Evolutionary conservation across 2,797 vertebrate genomes (phyloP).

Genomic region (Scomberomorus guttatus): DNA sequence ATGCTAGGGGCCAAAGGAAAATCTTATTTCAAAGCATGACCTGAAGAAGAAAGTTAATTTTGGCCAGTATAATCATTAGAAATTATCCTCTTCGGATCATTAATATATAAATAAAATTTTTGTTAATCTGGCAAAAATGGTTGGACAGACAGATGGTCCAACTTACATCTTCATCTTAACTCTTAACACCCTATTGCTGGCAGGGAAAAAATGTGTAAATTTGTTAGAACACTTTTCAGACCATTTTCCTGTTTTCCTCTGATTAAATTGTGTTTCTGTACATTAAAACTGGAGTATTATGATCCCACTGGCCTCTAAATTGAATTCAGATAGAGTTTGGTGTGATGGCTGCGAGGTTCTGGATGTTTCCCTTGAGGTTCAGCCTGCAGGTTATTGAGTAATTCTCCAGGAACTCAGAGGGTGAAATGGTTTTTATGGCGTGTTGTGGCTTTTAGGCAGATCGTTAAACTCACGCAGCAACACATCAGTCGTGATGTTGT

Average conservation of each 20-base stretch:
- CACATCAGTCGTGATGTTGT: slow-evolving; percentile 26
- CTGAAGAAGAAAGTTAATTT: background rate
- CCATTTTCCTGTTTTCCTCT: slow-evolving; percentile 11
- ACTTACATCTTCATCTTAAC: background rate
- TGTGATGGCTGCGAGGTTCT: background rate
- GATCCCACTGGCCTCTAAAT: background rate
- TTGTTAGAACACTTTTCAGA: background rate
- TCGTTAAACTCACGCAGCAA: slow-evolving; percentile 31
- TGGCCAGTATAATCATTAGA: too few relatives aligned
- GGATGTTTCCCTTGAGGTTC: background rate
- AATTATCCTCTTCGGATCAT: background rate
- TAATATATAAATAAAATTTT: background rate
- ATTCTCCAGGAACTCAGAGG: slow-evolving; percentile 27
- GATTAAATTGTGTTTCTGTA: slow-evolving; percentile 20
- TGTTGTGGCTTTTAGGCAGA: slow-evolving; percentile 44
- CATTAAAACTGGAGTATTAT: background rate
- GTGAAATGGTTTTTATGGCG: slow-evolving; percentile 11
- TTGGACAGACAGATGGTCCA: background rate
- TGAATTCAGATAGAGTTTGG: background rate
- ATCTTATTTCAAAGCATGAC: background rate
- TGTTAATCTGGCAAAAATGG: too few relatives aligned
- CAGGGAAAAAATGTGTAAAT: too few relatives aligned
- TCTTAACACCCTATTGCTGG: background rate
- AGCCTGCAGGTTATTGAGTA: background rate
- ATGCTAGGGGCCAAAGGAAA: background rate